Conservation (phyloP, 2,113 vertebrate species). For the Platysteira castanea region DNA sequence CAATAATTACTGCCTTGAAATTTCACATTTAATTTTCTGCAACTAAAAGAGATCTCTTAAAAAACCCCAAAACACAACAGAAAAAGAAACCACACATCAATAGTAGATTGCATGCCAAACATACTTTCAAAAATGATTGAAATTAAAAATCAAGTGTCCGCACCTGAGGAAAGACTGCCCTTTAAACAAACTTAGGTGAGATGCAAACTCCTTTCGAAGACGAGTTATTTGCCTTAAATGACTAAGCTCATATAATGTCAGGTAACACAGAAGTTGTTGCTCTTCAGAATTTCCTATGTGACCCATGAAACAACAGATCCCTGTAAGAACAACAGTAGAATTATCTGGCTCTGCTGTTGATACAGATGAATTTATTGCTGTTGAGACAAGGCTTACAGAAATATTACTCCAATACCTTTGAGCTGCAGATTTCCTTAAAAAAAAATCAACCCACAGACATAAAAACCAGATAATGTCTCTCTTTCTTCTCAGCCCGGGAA, state of each 20-base stretch:
- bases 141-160: not conserved
- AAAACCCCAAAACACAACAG: not conserved
- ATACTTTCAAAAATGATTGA: not conserved
- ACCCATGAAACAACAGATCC: not conserved
- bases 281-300: conserved; percentile 9
- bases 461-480: not conserved
- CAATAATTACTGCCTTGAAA: not conserved
- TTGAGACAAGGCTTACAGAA: conserved; percentile 34
- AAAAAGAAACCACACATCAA: not conserved
- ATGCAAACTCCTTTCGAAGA: conserved; percentile 17
- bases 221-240: not conserved
- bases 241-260: not conserved
- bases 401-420: conserved; percentile 33
- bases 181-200: not conserved
- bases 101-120: conserved; percentile 13
- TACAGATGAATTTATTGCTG: conserved; percentile 29
- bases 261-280: not conserved
- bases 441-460: not conserved
- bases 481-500: conserved; percentile 32
- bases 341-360: not conserved
- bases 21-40: not conserved
- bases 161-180: not conserved
- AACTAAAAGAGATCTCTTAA: not conserved
- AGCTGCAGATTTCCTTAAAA: conserved; percentile 1
- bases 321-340: conserved; percentile 1